A percentile compares a stretch with the other conserved stretches of the same genome.
phyloP scores from a whole-genome alignment of 1,140 invertebrate genomes.

The Lucilia cuprina region DNA sequence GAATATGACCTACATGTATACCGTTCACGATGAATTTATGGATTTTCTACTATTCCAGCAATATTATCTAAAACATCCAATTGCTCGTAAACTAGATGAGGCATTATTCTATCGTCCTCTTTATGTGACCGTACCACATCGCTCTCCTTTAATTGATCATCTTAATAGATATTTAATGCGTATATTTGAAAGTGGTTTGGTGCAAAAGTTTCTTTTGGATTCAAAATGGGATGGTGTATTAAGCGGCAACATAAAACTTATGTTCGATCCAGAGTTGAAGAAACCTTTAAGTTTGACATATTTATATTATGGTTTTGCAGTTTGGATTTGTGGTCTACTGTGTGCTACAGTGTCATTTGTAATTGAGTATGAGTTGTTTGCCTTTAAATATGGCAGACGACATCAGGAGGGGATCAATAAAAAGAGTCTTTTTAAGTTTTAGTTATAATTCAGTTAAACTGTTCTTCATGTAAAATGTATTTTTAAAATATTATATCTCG shows the following conservation, averaged over 20 bases:
- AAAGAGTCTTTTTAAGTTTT: too few species aligned
- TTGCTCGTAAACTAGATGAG: not conserved
- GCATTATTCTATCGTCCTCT: not conserved
- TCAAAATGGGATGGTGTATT: not conserved
- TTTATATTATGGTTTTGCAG: not conserved
- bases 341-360: not conserved
- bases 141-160: not conserved
- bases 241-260: not conserved
- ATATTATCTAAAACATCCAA: not conserved
- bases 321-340: not conserved
- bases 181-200: not conserved
- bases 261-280: not conserved
- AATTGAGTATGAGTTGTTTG: not conserved
- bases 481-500: too few species aligned
- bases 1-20: conserved; percentile 2
- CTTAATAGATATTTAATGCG: not conserved
- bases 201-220: not conserved
- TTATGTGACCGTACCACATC: not conserved
- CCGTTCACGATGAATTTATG: not conserved
- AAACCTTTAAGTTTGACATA: not conserved
- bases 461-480: too few species aligned
- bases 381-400: too few species aligned
- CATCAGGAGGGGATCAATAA: too few species aligned
- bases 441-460: too few species aligned
- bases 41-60: conserved; percentile 6